Evolutionary conservation across 1,140 invertebrate genomes (phyloP).

Genomic region (Drosophila melanogaster): Release_6_plus_ISO1_MT NT_033779.5:10710501-10711000

Average conservation of each 20-base stretch:
- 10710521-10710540: slow-evolving; percentile 27
- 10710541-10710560: slow-evolving; percentile 1
- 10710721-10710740: neutral
- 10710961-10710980: slow-evolving; percentile 36
- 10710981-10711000: slow-evolving; percentile 80
- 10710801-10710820: no score
- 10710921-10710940: slow-evolving; percentile 23
- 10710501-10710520: slow-evolving; percentile 71
- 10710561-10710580: slow-evolving; percentile 8
- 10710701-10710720: neutral
- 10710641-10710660: slow-evolving; percentile 15
- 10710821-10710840: no score
- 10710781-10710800: no score
- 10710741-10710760: neutral
- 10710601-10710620: slow-evolving; percentile 73
- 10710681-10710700: neutral
- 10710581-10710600: slow-evolving; percentile 71
- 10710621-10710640: slow-evolving; percentile 48
- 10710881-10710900: neutral
- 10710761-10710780: no score
- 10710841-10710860: no score
- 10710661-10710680: slow-evolving; percentile 22
- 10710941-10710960: slow-evolving; percentile 7
- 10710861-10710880: no score
- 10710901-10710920: slow-evolving; percentile 1